phyloP scores from a whole-genome alignment of 2,888 invertebrate genomes.

The Tenthredo distinguenda region DNA sequence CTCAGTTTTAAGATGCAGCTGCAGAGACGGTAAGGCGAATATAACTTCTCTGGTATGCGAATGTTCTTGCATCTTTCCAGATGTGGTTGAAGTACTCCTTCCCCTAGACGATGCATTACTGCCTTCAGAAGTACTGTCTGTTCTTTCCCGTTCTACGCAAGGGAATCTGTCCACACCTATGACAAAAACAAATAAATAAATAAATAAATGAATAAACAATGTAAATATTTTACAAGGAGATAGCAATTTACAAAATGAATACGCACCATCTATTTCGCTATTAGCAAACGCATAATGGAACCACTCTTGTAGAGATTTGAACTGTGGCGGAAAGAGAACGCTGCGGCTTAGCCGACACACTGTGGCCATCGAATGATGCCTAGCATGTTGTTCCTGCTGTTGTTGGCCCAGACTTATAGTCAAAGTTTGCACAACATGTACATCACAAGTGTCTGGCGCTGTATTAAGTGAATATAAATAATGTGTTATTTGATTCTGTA shows the following conservation, averaged over 20 bases:
- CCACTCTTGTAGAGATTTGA: conserved; percentile 96
- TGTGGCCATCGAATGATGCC: conserved; percentile 95
- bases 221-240: neutral
- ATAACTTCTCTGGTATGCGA: conserved; percentile 96
- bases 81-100: conserved; percentile 78
- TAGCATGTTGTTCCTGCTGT: conserved; percentile 81
- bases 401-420: conserved; percentile 92
- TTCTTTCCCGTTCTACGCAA: conserved; percentile 88
- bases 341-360: conserved; percentile 95
- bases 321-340: conserved; percentile 96
- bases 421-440: conserved; percentile 93
- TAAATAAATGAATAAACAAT: neutral
- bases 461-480: conserved; percentile 44
- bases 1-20: conserved; percentile 95
- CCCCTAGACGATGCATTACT: conserved; percentile 77
- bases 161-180: conserved; percentile 95
- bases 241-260: neutral
- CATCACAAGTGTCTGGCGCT: conserved; percentile 81
- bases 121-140: conserved; percentile 80
- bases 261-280: conserved; percentile 94
- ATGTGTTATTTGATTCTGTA: conserved; percentile 15
- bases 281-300: conserved; percentile 97
- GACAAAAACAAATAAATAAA: conserved; percentile 57
- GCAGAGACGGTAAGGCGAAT: conserved; percentile 95
- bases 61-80: conserved; percentile 86